Conservation (phyloP, 2,113 vertebrate species). For the Caloenas nicobarica region DNA sequence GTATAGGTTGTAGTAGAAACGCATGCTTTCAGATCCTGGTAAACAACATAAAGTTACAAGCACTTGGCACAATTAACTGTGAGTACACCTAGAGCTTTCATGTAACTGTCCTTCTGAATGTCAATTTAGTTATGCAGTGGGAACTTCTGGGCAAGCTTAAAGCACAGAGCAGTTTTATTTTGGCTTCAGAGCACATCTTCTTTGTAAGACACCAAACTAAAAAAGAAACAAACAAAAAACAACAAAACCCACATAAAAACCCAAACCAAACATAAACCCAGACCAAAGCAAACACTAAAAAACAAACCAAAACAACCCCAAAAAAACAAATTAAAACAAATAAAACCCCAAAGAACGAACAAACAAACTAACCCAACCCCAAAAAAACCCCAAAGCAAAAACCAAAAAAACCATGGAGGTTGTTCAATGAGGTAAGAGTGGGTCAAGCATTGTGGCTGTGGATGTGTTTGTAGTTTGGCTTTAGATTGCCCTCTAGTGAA, state of each 20-base stretch:
- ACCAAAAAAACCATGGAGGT: not conserved
- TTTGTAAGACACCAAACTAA: not conserved
- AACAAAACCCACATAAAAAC: no score
- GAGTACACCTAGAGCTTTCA: not conserved
- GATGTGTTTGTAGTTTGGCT: not conserved
- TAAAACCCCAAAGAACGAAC: no score
- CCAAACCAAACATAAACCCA: no score
- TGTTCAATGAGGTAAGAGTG: not conserved
- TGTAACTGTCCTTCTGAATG: not conserved
- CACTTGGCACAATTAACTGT: not conserved
- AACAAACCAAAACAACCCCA: no score
- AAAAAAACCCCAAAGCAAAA: no score
- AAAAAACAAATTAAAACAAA: no score
- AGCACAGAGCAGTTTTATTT: not conserved
- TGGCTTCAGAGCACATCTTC: not conserved
- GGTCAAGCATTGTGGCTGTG: not conserved
- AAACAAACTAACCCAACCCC: no score
- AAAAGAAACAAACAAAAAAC: not conserved
- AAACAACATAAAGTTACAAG: not conserved
- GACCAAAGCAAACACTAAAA: no score
- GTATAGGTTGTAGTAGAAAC: not conserved
- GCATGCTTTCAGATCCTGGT: not conserved
- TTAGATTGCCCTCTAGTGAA: not conserved
- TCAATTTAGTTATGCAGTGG: not conserved
- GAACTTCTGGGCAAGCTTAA: not conserved